Conservation (phyloP, 1,140 invertebrate genomes). For the Xylocopa sonorina region DNA sequence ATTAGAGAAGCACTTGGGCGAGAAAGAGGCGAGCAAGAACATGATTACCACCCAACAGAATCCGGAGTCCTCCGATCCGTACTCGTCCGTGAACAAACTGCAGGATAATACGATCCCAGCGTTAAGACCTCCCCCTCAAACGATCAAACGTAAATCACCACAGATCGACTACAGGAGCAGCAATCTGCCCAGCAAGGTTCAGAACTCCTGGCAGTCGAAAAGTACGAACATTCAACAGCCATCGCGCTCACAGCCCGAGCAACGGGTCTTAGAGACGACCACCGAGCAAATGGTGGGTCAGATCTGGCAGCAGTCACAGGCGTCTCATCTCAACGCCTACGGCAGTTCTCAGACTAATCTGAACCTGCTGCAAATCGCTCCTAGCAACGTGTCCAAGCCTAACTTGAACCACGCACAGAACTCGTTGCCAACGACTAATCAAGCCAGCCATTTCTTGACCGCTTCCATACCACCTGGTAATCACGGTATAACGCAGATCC, state of each 20-base stretch:
- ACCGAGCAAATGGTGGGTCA: conserved; percentile 75
- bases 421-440: background rate
- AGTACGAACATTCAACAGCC: conserved; percentile 74
- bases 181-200: conserved; percentile 70
- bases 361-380: conserved; percentile 39
- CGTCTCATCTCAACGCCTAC: conserved; percentile 22
- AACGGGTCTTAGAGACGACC: conserved; percentile 63
- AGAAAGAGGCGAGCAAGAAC: conserved; percentile 82
- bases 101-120: conserved; percentile 77
- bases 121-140: conserved; percentile 79
- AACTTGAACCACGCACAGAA: conserved; percentile 47
- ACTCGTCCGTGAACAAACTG: conserved; percentile 58
- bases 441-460: conserved; percentile 13
- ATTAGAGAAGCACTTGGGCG: conserved; percentile 84
- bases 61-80: background rate
- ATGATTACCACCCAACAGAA: conserved; percentile 67
- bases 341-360: conserved; percentile 15
- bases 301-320: conserved; percentile 75
- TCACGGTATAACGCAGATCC: conserved; percentile 66
- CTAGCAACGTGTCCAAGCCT: conserved; percentile 36
- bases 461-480: background rate
- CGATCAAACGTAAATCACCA: conserved; percentile 73
- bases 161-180: conserved; percentile 60
- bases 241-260: conserved; percentile 51
- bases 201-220: conserved; percentile 75